These are phyloP conservation scores for Lophochroa leadbeateri DNA, from an alignment of 2,113 vertebrate genomes.

Conservation along the genomic window DNA sequence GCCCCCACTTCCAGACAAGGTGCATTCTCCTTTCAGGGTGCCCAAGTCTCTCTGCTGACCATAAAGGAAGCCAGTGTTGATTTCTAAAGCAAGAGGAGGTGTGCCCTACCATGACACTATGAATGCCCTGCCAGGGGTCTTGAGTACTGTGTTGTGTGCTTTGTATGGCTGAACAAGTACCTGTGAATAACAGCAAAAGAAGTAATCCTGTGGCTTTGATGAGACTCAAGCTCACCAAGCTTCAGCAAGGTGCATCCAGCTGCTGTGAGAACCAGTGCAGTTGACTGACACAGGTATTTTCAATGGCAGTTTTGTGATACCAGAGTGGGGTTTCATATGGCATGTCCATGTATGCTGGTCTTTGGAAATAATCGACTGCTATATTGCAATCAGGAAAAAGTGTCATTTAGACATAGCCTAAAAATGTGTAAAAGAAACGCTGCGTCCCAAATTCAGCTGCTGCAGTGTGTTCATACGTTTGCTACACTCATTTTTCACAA, in stretches of 20 bases:
- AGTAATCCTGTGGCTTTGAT: not conserved
- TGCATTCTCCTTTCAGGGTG: not conserved
- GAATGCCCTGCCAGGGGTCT: too few relatives aligned
- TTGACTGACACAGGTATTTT: not conserved
- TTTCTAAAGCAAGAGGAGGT: not conserved
- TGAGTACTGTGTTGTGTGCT: rapidly evolving
- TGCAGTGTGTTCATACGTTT: slow-evolving; percentile 49
- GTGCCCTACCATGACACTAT: rapidly evolving
- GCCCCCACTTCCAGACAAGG: not conserved
- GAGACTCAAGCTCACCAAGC: not conserved
- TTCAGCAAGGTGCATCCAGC: not conserved
- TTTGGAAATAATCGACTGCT: not conserved
- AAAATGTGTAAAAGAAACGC: not conserved
- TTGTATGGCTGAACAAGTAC: not conserved
- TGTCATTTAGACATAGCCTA: not conserved
- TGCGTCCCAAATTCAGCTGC: slow-evolving; percentile 57
- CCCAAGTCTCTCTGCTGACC: not conserved
- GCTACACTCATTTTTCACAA: slow-evolving; percentile 74
- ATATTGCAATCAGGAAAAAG: not conserved
- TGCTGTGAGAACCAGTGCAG: not conserved
- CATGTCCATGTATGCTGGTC: not conserved
- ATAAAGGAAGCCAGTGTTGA: not conserved
- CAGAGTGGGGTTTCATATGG: not conserved
- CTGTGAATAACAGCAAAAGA: not conserved
- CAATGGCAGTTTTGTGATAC: not conserved